Conservation (phyloP, 2,888 invertebrate species). For the Polietes domitor region DNA sequence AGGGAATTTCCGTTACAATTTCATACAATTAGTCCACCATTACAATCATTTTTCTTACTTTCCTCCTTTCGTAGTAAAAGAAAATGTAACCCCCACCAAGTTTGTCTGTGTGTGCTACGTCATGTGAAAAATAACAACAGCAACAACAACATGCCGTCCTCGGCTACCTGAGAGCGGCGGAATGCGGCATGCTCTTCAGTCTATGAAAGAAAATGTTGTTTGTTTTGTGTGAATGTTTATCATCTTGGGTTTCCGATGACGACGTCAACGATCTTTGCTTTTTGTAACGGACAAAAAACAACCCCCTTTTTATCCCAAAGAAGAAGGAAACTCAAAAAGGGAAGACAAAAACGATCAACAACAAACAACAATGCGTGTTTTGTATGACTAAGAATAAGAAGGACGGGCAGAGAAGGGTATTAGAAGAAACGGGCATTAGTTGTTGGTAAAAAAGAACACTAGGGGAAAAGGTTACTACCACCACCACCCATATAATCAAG, state of each 20-base stretch:
- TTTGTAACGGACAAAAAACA: constrained; percentile 64
- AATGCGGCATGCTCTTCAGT: not conserved
- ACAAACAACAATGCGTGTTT: not conserved
- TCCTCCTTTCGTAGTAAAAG: not conserved
- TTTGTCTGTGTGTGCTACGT: not conserved
- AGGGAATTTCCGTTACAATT: constrained; percentile 23
- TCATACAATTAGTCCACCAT: not conserved
- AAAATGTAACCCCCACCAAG: not conserved
- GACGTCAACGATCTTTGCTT: constrained; percentile 55
- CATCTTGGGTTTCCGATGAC: not conserved
- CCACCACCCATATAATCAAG: not conserved
- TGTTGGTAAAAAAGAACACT: not conserved
- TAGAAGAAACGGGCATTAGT: not conserved
- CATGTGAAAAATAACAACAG: constrained; percentile 21
- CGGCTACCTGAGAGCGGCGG: not conserved
- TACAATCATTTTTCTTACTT: not conserved
- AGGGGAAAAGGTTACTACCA: not conserved
- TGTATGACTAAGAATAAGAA: not conserved
- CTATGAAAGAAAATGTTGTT: not conserved
- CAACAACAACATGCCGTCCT: not conserved
- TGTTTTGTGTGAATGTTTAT: not conserved
- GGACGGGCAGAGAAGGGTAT: not conserved
- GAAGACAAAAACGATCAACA: constrained; percentile 10
- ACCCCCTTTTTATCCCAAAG: constrained; percentile 28
- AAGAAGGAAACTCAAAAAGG: not conserved